Evolutionary conservation across 2,888 invertebrate genomes (phyloP).

Genomic region (Agriopis marginaria): DNA sequence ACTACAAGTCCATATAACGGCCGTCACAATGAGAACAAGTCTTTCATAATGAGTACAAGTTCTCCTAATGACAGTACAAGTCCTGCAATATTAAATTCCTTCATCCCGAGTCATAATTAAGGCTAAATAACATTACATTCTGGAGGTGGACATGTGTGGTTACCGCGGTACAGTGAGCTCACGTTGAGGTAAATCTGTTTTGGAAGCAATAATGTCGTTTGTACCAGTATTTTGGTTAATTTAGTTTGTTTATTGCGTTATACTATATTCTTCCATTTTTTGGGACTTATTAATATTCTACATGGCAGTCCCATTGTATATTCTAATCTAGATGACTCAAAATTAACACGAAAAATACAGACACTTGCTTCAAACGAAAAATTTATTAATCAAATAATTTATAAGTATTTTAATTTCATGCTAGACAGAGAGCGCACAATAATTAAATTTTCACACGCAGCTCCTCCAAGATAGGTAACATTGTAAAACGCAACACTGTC

Average conservation of each 20-base stretch:
- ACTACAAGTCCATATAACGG: background rate
- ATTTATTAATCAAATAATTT: too few species aligned
- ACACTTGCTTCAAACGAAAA: too few species aligned
- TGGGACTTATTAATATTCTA: too few species aligned
- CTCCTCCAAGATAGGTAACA: slow-evolving; percentile 1
- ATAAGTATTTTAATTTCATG: too few species aligned
- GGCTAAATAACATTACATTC: slow-evolving; percentile 23
- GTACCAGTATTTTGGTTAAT: background rate
- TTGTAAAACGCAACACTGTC: slow-evolving; percentile 12
- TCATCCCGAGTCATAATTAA: slow-evolving; percentile 21
- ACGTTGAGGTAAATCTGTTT: background rate
- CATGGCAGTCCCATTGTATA: too few species aligned
- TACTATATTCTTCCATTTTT: background rate
- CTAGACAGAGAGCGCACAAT: too few species aligned
- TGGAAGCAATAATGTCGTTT: background rate
- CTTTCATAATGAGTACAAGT: slow-evolving; percentile 7
- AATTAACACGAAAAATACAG: too few species aligned
- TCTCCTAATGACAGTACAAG: slow-evolving; percentile 16
- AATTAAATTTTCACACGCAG: too few species aligned
- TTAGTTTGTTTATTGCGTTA: background rate
- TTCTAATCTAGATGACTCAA: too few species aligned
- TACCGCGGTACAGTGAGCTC: slow-evolving; percentile 5
- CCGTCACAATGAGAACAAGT: slow-evolving; percentile 6
- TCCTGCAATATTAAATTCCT: slow-evolving; percentile 23
- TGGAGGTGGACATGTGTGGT: slow-evolving; percentile 14